Evolutionary conservation across 30 jellyfish, hydroid and myxozoan genomes (phyloP).

Genomic region (Morbakka virulenta): DNA sequence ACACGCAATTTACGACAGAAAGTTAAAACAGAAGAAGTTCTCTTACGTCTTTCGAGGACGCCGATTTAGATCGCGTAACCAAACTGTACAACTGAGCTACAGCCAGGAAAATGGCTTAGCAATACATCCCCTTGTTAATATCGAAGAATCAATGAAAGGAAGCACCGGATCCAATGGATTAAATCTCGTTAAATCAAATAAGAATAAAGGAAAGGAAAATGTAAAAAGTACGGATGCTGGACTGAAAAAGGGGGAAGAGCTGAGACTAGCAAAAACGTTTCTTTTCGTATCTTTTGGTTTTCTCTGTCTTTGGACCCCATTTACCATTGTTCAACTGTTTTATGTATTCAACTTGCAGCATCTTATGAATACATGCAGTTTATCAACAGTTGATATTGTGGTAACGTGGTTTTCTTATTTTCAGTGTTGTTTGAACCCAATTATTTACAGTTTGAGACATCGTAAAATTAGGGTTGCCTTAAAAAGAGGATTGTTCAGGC

Average conservation of each 20-base stretch:
- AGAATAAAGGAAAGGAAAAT: not conserved
- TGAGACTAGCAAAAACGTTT: not conserved
- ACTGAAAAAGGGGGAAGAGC: not conserved
- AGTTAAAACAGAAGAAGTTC: not conserved
- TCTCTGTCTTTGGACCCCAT: not conserved
- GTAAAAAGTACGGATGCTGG: not conserved
- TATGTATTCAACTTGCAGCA: not conserved
- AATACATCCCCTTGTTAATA: not conserved
- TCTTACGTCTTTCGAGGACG: not conserved
- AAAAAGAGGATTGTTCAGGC: not conserved
- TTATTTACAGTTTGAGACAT: slow-evolving; percentile 25
- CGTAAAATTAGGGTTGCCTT: not conserved
- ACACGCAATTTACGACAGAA: slow-evolving; percentile 24
- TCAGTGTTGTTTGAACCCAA: slow-evolving; percentile 53
- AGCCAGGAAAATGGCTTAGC: not conserved
- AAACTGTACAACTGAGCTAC: not conserved
- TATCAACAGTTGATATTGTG: slow-evolving; percentile 36
- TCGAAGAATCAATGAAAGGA: not conserved
- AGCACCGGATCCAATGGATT: too few species aligned
- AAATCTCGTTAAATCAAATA: not conserved
- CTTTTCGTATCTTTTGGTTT: not conserved
- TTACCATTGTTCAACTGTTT: not conserved
- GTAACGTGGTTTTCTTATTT: slow-evolving; percentile 40
- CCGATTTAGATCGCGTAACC: not conserved
- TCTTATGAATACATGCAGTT: slow-evolving; percentile 4